Evolutionary conservation across 2,888 invertebrate genomes (phyloP), one percentile per base, ranked within the genome.

Genomic region (Mechanitis messenoides): DNA sequence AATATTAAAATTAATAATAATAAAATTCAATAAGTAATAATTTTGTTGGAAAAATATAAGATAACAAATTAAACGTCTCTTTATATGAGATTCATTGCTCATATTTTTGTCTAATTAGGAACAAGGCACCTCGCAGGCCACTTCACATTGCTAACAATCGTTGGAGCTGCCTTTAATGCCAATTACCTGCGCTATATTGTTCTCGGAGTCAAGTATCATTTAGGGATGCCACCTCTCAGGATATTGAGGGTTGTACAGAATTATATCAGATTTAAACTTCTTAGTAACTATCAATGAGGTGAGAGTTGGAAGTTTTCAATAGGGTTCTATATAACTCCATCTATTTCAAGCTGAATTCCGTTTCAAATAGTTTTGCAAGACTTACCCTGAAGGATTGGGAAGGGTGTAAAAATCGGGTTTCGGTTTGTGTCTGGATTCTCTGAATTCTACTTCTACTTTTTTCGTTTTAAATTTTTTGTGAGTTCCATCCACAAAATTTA

Each of bases 121-220:
- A 72, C 74, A 68, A 72, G 68, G 65, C 66, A 68, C 62, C 65
- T 71, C 71, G 71, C 69, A 70, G 70, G 63, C 66, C 74, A 75
- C 70, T 74, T 72, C 72, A 65, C 72, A 73, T 72, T 72, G 76
- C 78, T 79, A 81, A 81, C 78, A 80, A 79, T 77, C 77, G 72
- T 74, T 78, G 76, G 72, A 72, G 81, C 78, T 72, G 75, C 72
- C 74, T 77, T 84, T 83, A 83, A 85, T 84, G 79, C 82, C 83
- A 84, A 84, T 85, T 86, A 85, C 79, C 81, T 80, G 81, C 75
- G 69, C 74, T 77, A 72, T 74, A 80, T 83, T 84, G 80, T 84
- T 82, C 71, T 64, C 66, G 76, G 77, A 75, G 72, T 81, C 80
- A 76, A 84, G 81, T 81, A 80, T 77, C 74, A 68, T 65, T 73